Percentiles rank a stretch among this genome's conserved stretches.
phyloP scores from a whole-genome alignment of 2,888 invertebrate genomes.

The Creontiades dilutus region DNA sequence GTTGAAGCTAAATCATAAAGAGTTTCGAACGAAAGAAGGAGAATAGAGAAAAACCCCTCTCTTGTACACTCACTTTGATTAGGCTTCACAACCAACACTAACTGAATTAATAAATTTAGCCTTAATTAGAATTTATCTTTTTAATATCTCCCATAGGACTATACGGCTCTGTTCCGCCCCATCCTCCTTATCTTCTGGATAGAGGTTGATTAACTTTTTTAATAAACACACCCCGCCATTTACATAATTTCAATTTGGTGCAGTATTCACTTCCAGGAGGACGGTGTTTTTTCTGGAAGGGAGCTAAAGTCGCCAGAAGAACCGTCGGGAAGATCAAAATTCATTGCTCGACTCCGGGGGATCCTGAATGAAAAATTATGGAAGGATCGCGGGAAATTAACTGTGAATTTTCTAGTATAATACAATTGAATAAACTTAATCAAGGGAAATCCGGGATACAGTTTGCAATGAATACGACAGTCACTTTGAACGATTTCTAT shows the following conservation, averaged over 20 bases:
- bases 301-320: not conserved
- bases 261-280: constrained; percentile 46
- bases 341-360: not conserved
- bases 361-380: not conserved
- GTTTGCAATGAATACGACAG: too few species aligned
- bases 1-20: too few species aligned
- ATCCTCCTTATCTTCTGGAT: not conserved
- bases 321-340: not conserved
- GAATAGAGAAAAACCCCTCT: not conserved
- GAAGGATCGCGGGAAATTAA: not conserved
- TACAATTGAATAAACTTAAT: too few species aligned
- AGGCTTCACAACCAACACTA: constrained; percentile 56
- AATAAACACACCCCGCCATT: constrained; percentile 66
- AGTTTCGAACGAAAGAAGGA: too few species aligned
- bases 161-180: constrained; percentile 47
- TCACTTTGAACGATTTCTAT: too few species aligned
- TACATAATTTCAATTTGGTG: constrained; percentile 69
- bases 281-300: not conserved
- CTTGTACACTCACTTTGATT: constrained; percentile 51
- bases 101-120: constrained; percentile 67
- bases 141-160: constrained; percentile 65
- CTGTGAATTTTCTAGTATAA: too few species aligned
- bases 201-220: constrained; percentile 71
- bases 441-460: too few species aligned
- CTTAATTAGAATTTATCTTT: constrained; percentile 68